Evolutionary conservation across 1,140 invertebrate species (phyloP).

Genomic region (Holcopasites calliopsidis): DNA sequence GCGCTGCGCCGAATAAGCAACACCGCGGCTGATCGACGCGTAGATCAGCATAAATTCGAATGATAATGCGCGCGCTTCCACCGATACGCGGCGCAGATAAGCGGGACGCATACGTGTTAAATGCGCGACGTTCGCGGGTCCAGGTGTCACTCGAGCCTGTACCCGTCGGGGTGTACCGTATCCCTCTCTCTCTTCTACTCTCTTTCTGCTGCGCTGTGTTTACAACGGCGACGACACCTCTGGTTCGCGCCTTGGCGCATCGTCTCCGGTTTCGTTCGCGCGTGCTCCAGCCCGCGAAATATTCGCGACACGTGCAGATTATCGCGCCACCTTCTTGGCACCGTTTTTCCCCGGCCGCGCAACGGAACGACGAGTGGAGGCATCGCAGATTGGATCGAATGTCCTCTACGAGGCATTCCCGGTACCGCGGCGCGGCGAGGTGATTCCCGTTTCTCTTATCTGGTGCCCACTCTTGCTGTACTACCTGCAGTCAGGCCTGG

Average conservation of each 20-base stretch:
- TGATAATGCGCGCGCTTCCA: slow-evolving; percentile 44
- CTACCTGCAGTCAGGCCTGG: slow-evolving; percentile 47
- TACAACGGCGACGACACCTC: slow-evolving; percentile 49
- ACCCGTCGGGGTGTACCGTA: slow-evolving; percentile 23
- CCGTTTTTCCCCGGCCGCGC: slow-evolving; percentile 10
- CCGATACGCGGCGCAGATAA: slow-evolving; percentile 31
- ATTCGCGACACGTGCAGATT: slow-evolving; percentile 67
- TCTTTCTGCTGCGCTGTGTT: slow-evolving; percentile 5
- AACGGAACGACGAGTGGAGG: neutral
- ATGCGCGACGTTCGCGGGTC: slow-evolving; percentile 19
- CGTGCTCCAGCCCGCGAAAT: slow-evolving; percentile 62
- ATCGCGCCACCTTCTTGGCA: slow-evolving; percentile 58
- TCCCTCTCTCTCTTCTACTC: neutral
- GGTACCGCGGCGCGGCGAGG: slow-evolving; percentile 49
- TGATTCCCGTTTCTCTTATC: slow-evolving; percentile 50
- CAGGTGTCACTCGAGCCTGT: slow-evolving; percentile 46
- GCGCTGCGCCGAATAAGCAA: neutral
- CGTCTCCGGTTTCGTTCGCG: slow-evolving; percentile 61
- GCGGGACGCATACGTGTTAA: slow-evolving; percentile 25
- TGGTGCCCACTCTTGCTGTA: slow-evolving; percentile 31
- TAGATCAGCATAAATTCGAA: slow-evolving; percentile 47
- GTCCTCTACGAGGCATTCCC: slow-evolving; percentile 59
- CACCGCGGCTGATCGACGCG: slow-evolving; percentile 1
- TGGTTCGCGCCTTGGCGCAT: slow-evolving; percentile 45
- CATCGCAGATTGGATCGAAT: slow-evolving; percentile 65